These are phyloP conservation scores for Protaetia brevitarsis DNA, from an alignment of 1,140 invertebrate genomes.

Conservation along the genomic window DNA sequence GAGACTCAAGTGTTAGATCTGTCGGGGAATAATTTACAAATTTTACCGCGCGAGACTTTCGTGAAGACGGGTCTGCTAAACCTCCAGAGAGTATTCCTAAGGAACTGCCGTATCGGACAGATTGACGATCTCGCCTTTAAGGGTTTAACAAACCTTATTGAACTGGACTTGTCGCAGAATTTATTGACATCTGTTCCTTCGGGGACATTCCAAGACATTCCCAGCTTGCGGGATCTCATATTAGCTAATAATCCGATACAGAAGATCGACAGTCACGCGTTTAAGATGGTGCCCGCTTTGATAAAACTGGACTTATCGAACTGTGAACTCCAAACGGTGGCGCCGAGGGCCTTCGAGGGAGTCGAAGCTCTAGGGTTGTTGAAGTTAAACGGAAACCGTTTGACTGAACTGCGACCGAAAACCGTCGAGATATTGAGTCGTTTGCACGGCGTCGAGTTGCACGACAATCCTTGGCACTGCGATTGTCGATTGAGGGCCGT, in stretches of 20 bases:
- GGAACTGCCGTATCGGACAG: constrained; percentile 76
- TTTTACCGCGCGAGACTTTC: constrained; percentile 77
- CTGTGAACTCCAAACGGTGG: constrained; percentile 73
- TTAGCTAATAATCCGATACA: constrained; percentile 78
- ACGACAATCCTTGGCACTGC: constrained; percentile 89
- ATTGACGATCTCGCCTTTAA: constrained; percentile 80
- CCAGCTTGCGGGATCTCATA: constrained; percentile 75
- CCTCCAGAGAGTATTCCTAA: constrained; percentile 79
- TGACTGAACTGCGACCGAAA: constrained; percentile 66
- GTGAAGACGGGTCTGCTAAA: constrained; percentile 75
- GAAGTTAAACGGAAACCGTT: constrained; percentile 76
- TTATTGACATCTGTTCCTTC: constrained; percentile 73
- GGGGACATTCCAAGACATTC: constrained; percentile 71
- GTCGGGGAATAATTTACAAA: constrained; percentile 80
- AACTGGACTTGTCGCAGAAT: constrained; percentile 83
- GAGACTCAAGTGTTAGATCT: constrained; percentile 88
- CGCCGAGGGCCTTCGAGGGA: constrained; percentile 73
- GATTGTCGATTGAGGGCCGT: constrained; percentile 80
- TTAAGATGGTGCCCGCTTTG: constrained; percentile 68
- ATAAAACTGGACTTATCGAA: constrained; percentile 82
- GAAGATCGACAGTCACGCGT: constrained; percentile 72
- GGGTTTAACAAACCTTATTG: constrained; percentile 82
- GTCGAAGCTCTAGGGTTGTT: constrained; percentile 75
- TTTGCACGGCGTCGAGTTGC: constrained; percentile 79
- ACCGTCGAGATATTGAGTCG: constrained; percentile 71